Base-by-base conservation (phyloP, 2,797 vertebrate genomes). In the Thunnus albacares region DNA sequence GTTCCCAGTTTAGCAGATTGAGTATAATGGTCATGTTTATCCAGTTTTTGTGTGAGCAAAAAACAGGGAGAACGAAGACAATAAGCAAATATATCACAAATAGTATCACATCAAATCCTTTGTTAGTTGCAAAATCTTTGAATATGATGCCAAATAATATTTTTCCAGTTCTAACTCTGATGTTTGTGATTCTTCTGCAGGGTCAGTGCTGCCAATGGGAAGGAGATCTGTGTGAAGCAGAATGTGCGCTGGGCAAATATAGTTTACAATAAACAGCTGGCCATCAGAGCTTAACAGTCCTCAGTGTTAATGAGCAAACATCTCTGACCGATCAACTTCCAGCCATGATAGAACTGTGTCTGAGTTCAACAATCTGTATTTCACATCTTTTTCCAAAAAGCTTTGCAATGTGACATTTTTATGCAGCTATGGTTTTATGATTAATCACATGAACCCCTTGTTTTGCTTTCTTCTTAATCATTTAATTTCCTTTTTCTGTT, bases 181-280 rank as follows among this genome's bases (percentile, higher is more conserved):
- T 7, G 0, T 24, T 38, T 0, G 6, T 12, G 2, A 20, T 77
- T 0, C 64, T 35, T 51, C n/a, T 53, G 41, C 71, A 81, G 83
- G 47, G 6, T 81, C 2, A 4, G 3, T 3, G 74, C 86, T 18
- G 51, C 18, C 4, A 35, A 0, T 20, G 60, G 80, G 17, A n/a
- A 1, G 0, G 4, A 41, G 20, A 33, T 71, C n/a, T 88, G 83
- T 2, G 52, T 68, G 60, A 63, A 71, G 5, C 64, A 64, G 35
- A 17, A 3, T 3, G 3, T 0, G 38, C 8, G 5, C 4, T 81
- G 86, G 83, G 83, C 30, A 1, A 14, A 28, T n/a, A 2, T 0
- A 1, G 55, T 55, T 28, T 75, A 70, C 10, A 0, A 11, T 1
- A 1, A 52, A 24, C 47, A 38, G 17, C 17, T 47, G 26, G 3